These are phyloP conservation scores for Nesoenas mayeri DNA, from an alignment of 2,113 vertebrate species.

Conservation along the genomic window DNA sequence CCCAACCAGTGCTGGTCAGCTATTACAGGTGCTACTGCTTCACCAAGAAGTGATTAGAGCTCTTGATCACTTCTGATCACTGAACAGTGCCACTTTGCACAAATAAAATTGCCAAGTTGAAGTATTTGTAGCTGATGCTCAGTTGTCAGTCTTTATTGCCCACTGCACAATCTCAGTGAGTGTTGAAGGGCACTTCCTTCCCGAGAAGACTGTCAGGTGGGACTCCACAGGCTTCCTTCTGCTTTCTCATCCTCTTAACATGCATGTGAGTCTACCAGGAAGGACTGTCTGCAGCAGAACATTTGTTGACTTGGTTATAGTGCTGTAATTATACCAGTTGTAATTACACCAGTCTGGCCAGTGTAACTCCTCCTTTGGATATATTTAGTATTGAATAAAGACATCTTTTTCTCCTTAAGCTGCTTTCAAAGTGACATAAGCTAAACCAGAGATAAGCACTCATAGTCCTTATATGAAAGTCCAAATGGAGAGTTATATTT, in stretches of 20 bases:
- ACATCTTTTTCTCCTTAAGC: not conserved
- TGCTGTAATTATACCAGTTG: not conserved
- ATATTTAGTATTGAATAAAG: not conserved
- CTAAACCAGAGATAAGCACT: slow-evolving; percentile 24
- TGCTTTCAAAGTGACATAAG: not conserved
- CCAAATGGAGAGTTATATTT: not conserved
- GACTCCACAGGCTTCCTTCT: not conserved
- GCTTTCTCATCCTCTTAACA: not conserved
- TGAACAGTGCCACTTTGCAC: not conserved
- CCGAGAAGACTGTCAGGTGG: not conserved
- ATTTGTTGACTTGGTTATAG: not conserved
- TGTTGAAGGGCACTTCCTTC: not conserved
- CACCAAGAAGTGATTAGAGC: not conserved
- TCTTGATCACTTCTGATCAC: not conserved
- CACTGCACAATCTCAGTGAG: not conserved
- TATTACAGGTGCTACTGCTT: fast-evolving
- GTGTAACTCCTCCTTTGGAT: not conserved
- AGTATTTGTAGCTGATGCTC: not conserved
- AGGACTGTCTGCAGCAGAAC: not conserved
- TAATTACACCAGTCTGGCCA: not conserved
- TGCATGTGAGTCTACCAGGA: not conserved
- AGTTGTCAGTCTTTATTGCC: not conserved
- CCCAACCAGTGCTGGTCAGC: not conserved
- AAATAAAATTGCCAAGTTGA: not conserved
- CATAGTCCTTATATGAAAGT: not conserved